Evolutionary conservation across 37 sponge, comb jelly and placozoan genomes (phyloP), one percentile per base, ranked within the genome.

Genomic region (Beroe ovata): DNA sequence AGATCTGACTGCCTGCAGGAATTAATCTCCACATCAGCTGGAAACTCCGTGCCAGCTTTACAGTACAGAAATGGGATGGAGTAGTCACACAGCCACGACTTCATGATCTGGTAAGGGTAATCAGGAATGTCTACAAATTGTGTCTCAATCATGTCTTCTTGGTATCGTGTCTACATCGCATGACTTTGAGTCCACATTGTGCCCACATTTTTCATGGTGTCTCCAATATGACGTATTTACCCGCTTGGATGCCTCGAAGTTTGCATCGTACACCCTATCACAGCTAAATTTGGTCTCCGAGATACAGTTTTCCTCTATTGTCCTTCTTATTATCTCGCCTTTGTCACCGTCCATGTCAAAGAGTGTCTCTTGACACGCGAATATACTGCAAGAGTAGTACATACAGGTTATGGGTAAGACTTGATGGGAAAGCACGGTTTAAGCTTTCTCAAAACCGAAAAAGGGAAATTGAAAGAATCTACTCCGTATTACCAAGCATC

Each of bases 381-480:
- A 77, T 3, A 36, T 36, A n/a, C 84, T 77, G 84, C 39, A 42
- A 42, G n/a, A n/a, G n/a, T n/a, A n/a, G n/a, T n/a, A n/a, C n/a
- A n/a, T n/a, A n/a, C n/a, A n/a, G n/a, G n/a, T n/a, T n/a, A n/a
- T n/a, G n/a, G n/a, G n/a, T n/a, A n/a, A n/a, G n/a, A n/a, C n/a
- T n/a, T n/a, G n/a, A n/a, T n/a, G n/a, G n/a, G n/a, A n/a, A n/a
- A n/a, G n/a, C n/a, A n/a, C n/a, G n/a, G n/a, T n/a, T n/a, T n/a
- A n/a, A n/a, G n/a, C n/a, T n/a, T n/a, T n/a, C n/a, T n/a, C n/a
- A n/a, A n/a, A n/a, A n/a, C n/a, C n/a, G n/a, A n/a, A n/a, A n/a
- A n/a, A n/a, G n/a, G n/a, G n/a, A n/a, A n/a, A n/a, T n/a, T n/a
- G n/a, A n/a, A n/a, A n/a, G n/a, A n/a, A n/a, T n/a, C n/a, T n/a